Base-by-base conservation (phyloP, 1,140 invertebrate genomes). In the Drosophila gunungcola region DNA sequence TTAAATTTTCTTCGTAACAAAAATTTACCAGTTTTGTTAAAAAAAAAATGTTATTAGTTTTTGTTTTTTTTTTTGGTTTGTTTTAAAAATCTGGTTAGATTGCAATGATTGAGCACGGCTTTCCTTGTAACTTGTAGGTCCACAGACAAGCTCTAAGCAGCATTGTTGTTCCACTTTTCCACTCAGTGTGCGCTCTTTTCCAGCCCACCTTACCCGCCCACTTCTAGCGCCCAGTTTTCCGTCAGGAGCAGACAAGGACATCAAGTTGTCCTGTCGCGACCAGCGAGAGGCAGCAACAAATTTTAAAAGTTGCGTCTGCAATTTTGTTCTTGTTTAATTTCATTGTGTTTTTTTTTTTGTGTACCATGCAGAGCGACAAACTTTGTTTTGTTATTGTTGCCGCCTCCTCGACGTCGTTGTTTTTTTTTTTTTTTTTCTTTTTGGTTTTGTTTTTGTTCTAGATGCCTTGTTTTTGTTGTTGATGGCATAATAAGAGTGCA, bases 401-500 rank as follows among this genome's bases (percentile, higher is more conserved):
- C 62, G 42, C 63, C 54, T 48, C 49, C 38, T 63, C 53, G 42
- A 49, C 70, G 69, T 63, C 49, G 51, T 32, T 38, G 39, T 61
- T 43, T 39, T 16, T 13, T 38, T 21, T 36, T 21, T 29, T 38
- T 41, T 21, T 21, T 21, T 1, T 54, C 29, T 57, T 62, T 34
- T 36, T 67, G 32, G 69, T 46, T 45, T 74, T 78, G 43, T 39
- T 75, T 43, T 57, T 74, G 61, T 29, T 39, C 64, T 25, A 21
- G 16, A 39, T 39, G 27, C 52, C 72, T 82, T 88, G 70, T 88
- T 88, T 79, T 86, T 88, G 78, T 86, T 88, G 84, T 88, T 84
- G 77, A 80, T 83, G 84, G 67, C 72, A 80, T 83, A 84, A 83
- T 89, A 84, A 89, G 84, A 83, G 72, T 80, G 80, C 84, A 89